Evolutionary conservation across 2,113 vertebrate genomes (phyloP).

Genomic region (Chaenocephalus aceratus): DNA sequence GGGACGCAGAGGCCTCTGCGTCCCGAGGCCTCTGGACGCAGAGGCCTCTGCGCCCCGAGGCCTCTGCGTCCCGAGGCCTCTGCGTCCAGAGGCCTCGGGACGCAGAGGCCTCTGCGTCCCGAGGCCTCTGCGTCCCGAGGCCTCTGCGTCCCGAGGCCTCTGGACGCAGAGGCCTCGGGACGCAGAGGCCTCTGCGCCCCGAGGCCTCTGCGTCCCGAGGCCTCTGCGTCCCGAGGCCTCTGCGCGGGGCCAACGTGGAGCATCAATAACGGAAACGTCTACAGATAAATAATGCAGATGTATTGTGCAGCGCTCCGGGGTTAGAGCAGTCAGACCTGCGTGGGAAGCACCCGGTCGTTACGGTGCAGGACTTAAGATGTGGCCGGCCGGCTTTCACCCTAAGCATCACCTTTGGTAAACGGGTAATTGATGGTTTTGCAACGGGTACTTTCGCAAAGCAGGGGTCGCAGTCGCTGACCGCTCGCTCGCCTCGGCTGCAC

Average conservation of each 20-base stretch:
- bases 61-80: too few relatives aligned
- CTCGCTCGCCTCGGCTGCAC: neutral
- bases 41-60: too few relatives aligned
- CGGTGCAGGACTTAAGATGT: neutral
- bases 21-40: too few relatives aligned
- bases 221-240: constrained; percentile 7
- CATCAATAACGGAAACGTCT: constrained; percentile 40
- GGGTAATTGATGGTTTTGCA: neutral
- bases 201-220: too few relatives aligned
- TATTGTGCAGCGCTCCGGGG: constrained; percentile 19
- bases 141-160: too few relatives aligned
- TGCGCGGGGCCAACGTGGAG: constrained; percentile 31
- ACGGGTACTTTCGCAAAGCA: neutral
- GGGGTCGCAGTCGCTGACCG: neutral
- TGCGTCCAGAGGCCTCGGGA: too few relatives aligned
- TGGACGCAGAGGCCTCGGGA: too few relatives aligned
- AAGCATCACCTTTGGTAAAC: neutral
- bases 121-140: too few relatives aligned
- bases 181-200: too few relatives aligned
- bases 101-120: too few relatives aligned
- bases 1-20: too few relatives aligned
- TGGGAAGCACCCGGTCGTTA: neutral
- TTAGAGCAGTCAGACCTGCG: neutral
- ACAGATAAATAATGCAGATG: constrained; percentile 62
- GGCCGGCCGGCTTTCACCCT: neutral